Evolutionary conservation across 1,140 invertebrate genomes (phyloP).

Genomic region (Calosoma granatense): DNA sequence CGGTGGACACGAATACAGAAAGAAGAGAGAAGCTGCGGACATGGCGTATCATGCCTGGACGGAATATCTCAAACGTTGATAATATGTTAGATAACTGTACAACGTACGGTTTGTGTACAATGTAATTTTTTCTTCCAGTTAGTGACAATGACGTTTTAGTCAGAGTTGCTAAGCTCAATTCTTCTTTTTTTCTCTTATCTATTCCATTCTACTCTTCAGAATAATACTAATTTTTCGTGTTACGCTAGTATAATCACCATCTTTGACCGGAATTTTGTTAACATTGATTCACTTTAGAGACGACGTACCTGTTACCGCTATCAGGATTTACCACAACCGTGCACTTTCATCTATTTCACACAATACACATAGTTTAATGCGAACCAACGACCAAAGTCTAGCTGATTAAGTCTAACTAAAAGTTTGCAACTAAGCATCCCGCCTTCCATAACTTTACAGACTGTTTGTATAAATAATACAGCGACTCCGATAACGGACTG

Average conservation of each 20-base stretch:
- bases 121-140: not conserved
- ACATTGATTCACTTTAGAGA: too few species aligned
- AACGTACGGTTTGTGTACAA: not conserved
- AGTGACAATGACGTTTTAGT: slow-evolving; percentile 1
- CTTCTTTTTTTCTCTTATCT: not conserved
- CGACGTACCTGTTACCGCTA: too few species aligned
- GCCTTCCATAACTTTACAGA: too few species aligned
- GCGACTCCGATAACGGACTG: not conserved
- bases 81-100: not conserved
- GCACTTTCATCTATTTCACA: not conserved
- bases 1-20: slow-evolving; percentile 49
- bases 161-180: not conserved
- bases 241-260: too few species aligned
- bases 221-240: too few species aligned
- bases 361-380: not conserved
- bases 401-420: slow-evolving; percentile 1
- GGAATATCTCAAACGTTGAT: slow-evolving; percentile 25
- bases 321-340: too few species aligned
- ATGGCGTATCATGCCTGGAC: slow-evolving; percentile 52
- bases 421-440: too few species aligned
- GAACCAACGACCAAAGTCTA: not conserved
- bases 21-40: slow-evolving; percentile 34
- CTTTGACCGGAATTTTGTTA: too few species aligned
- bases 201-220: too few species aligned
- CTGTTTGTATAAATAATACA: not conserved